phyloP scores from a whole-genome alignment of 2,797 vertebrate genomes.

The Benthosema pterotum region DNA sequence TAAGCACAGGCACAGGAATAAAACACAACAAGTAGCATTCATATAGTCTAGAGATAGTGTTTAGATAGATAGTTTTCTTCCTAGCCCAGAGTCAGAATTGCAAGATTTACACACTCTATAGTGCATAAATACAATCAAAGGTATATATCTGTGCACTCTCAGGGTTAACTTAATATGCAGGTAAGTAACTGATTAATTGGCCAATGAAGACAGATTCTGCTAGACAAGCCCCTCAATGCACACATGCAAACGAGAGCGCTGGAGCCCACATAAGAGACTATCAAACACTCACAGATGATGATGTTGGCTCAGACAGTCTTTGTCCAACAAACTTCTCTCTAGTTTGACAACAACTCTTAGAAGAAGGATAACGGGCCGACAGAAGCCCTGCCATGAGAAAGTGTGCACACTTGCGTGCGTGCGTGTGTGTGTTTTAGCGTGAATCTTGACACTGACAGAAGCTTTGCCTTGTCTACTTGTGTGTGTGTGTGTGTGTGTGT shows the following conservation, averaged over 20 bases:
- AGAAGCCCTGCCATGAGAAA: conserved; percentile 65
- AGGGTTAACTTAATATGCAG: too few relatives aligned
- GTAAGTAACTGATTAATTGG: too few relatives aligned
- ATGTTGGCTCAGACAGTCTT: conserved; percentile 48
- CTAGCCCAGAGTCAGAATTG: too few relatives aligned
- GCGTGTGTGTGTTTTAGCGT: neutral
- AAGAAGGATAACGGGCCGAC: conserved; percentile 57
- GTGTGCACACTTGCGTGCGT: conserved; percentile 1
- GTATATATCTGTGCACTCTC: too few relatives aligned
- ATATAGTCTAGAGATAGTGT: too few relatives aligned
- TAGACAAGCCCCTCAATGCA: conserved; percentile 12
- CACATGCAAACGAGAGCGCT: conserved; percentile 28
- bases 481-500: conserved; percentile 5
- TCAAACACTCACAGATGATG: conserved; percentile 46
- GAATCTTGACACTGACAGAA: conserved; percentile 8
- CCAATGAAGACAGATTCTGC: too few relatives aligned
- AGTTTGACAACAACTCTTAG: conserved; percentile 68
- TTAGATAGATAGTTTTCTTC: too few relatives aligned
- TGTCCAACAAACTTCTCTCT: conserved; percentile 68
- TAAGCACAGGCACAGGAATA: too few relatives aligned
- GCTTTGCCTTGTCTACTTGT: conserved; percentile 54
- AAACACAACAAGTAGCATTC: too few relatives aligned
- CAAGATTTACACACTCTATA: too few relatives aligned
- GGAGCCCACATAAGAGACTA: conserved; percentile 37
- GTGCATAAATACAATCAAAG: too few relatives aligned